Evolutionary conservation across 2,888 invertebrate genomes (phyloP), one percentile per base, ranked within the genome.

Genomic region (Blastobasis lacticolella): DNA sequence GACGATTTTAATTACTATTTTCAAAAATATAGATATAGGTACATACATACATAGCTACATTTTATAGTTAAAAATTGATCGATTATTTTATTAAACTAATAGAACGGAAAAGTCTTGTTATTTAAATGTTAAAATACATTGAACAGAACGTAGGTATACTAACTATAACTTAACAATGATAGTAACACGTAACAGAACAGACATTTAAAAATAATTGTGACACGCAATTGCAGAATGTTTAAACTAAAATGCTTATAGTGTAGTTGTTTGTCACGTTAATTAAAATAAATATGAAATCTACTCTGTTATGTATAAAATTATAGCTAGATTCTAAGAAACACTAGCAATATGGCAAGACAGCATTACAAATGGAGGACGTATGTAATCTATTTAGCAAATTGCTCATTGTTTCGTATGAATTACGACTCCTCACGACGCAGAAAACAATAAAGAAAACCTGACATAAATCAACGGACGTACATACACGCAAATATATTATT

Each of bases 341-440:
- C 84, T 84, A 84, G 79, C 71, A 75, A 74, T 82, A 86, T 88
- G 88, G 88, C 88, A 88, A 88, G 87, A 87, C 84, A 83, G 80
- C 81, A 81, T 78, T 80, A 83, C 74, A 72, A 78, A 82, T 84
- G 86, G 82, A 84, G 83, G 83, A 83, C 83, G 81, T 81, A 78
- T 77, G 74, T 83, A 81, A 85, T 86, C 77, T 84, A 82, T 85
- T 83, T 81, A 81, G 79, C 73, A 81, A 86, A 88, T 86, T 81
- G 86, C 84, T 85, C 81, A 86, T 88, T 88, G 87, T 88, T 82
- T 78, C 78, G 71, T 66, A 62, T 77, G 81, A 80, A 83, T 85
- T 82, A 81, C 78, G 78, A 73, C 73, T 78, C 73, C 82, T 83
- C 85, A 85, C 77, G 82, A 83, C 67, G 67, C 77, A 81, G 75